A percentile compares a stretch with the other conserved stretches of the same genome.
phyloP scores from a whole-genome alignment of 2,888 invertebrate species.

The Lithophane semibrunnea region DNA sequence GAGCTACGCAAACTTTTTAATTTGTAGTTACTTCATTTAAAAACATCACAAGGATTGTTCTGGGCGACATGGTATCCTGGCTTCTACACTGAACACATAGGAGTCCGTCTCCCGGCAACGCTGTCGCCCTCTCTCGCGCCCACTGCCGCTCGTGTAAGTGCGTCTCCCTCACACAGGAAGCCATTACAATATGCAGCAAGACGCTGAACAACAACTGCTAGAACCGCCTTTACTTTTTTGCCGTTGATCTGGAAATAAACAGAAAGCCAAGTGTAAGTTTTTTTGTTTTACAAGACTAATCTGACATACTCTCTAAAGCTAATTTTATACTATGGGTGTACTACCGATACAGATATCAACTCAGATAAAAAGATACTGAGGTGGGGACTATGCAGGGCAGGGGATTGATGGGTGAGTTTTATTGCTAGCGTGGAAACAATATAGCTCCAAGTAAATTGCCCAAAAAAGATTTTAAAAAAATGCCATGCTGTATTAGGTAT shows the following conservation, averaged over 20 bases:
- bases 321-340: not conserved
- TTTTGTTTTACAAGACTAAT: too few species aligned
- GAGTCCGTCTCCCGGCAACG: slow-evolving; percentile 79
- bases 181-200: slow-evolving; percentile 97
- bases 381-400: not conserved
- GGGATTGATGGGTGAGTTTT: not conserved
- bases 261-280: slow-evolving; percentile 40
- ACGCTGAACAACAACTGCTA: slow-evolving; percentile 98
- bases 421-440: not conserved
- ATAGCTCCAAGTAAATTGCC: not conserved
- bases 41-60: slow-evolving; percentile 81
- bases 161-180: slow-evolving; percentile 71
- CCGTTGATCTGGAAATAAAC: slow-evolving; percentile 95
- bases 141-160: slow-evolving; percentile 72
- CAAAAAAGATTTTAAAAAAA: too few species aligned
- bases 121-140: slow-evolving; percentile 76
- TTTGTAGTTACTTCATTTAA: slow-evolving; percentile 74
- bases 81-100: slow-evolving; percentile 86
- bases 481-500: too few species aligned
- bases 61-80: slow-evolving; percentile 78
- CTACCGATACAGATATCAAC: not conserved
- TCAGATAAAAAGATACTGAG: not conserved
- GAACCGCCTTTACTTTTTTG: slow-evolving; percentile 98
- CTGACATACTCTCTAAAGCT: not conserved
- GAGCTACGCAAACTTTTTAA: slow-evolving; percentile 66